Evolutionary conservation across 2,888 invertebrate species (phyloP).

Genomic region (Apotomis capreana): DNA sequence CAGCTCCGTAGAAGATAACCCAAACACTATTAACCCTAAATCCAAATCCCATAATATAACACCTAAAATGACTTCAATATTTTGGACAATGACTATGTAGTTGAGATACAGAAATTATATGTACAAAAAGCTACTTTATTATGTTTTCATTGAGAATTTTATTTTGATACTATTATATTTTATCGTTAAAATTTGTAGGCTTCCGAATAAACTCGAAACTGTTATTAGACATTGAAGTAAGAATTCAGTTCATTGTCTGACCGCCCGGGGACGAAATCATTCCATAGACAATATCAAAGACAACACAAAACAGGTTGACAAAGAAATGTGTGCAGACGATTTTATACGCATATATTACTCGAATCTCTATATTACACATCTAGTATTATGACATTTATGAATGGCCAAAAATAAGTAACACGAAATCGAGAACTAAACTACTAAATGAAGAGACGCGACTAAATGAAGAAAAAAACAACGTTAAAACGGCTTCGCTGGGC

Average conservation of each 20-base stretch:
- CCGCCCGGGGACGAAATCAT: constrained; percentile 40
- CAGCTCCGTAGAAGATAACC: constrained; percentile 50
- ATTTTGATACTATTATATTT: constrained; percentile 32
- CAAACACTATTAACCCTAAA: constrained; percentile 48
- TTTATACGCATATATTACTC: constrained; percentile 64
- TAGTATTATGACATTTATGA: constrained; percentile 77
- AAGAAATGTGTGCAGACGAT: constrained; percentile 57
- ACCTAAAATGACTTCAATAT: constrained; percentile 48
- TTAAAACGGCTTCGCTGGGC: constrained; percentile 57
- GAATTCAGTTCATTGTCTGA: constrained; percentile 35
- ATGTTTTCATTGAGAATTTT: constrained; percentile 34
- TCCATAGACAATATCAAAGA: constrained; percentile 54
- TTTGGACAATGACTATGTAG: constrained; percentile 67
- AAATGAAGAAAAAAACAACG: constrained; percentile 51
- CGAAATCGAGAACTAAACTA: constrained; percentile 66
- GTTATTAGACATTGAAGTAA: constrained; percentile 20
- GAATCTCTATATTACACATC: constrained; percentile 76
- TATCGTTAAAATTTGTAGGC: constrained; percentile 37
- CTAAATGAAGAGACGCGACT: constrained; percentile 60
- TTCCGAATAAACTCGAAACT: constrained; percentile 34
- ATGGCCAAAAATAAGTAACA: constrained; percentile 67
- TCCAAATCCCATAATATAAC: constrained; percentile 48
- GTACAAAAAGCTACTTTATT: constrained; percentile 42
- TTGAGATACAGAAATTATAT: constrained; percentile 50
- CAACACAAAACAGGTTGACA: constrained; percentile 58